These are phyloP conservation scores for Caenorhabditis sp. DNA, from an alignment of 2,888 invertebrate species.

Conservation along the genomic window DNA sequence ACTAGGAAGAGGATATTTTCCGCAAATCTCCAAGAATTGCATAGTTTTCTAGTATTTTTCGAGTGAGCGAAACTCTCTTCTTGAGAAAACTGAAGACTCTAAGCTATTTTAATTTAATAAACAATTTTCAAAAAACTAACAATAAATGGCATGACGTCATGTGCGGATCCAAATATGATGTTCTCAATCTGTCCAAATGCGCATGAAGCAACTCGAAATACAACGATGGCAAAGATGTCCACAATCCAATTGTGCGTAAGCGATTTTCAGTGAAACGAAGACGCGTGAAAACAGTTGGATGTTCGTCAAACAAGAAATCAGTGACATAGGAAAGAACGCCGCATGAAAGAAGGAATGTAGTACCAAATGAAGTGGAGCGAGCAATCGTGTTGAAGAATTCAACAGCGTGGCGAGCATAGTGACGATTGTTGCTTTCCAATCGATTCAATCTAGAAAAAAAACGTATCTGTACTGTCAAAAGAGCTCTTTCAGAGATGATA, in stretches of 20 bases:
- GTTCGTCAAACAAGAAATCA: constrained; percentile 32
- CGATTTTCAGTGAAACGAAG: constrained; percentile 28
- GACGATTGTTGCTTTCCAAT: constrained; percentile 20
- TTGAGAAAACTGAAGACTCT: too few relatives aligned
- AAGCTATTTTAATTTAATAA: too few relatives aligned
- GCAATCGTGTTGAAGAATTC: constrained; percentile 23
- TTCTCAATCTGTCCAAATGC: not conserved
- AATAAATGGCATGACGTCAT: not conserved
- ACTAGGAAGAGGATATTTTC: too few relatives aligned
- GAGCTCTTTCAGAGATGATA: too few relatives aligned
- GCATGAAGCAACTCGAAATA: constrained; percentile 23
- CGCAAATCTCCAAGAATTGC: too few relatives aligned
- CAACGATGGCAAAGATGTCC: constrained; percentile 25
- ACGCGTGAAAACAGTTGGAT: constrained; percentile 19
- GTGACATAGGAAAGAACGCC: constrained; percentile 11
- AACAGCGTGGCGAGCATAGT: constrained; percentile 18
- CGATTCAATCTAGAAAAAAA: constrained; percentile 24
- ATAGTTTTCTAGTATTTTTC: too few relatives aligned
- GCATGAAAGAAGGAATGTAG: constrained; percentile 13
- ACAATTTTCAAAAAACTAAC: not conserved
- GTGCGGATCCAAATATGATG: not conserved
- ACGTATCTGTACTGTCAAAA: too few relatives aligned
- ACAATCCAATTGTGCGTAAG: constrained; percentile 14
- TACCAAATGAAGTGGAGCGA: constrained; percentile 23
- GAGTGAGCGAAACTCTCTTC: too few relatives aligned